Evolutionary conservation across 1,140 invertebrate species (phyloP).

Genomic region (Zaprionus africanus): DNA sequence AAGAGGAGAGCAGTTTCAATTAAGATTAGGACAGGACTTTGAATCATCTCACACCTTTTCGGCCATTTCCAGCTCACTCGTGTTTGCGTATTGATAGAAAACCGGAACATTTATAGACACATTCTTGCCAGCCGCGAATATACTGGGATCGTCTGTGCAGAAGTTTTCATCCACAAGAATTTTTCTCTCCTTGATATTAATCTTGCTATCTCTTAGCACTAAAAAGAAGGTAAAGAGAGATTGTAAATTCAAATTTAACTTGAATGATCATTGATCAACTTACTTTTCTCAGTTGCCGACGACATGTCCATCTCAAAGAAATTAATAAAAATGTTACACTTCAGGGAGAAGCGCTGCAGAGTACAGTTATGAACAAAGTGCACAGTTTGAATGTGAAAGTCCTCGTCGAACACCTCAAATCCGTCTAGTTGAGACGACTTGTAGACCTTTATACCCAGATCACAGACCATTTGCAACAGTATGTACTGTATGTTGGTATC

Average conservation of each 20-base stretch:
- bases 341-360: not conserved
- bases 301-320: slow-evolving; percentile 27
- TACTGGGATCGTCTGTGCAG: slow-evolving; percentile 51
- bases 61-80: slow-evolving; percentile 47
- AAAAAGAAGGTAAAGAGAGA: not conserved
- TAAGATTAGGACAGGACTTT: not conserved
- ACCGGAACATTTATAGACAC: slow-evolving; percentile 15
- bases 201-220: slow-evolving; percentile 23
- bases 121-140: slow-evolving; percentile 56
- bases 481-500: slow-evolving; percentile 47
- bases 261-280: not conserved
- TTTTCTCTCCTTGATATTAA: slow-evolving; percentile 15
- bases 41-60: slow-evolving; percentile 45
- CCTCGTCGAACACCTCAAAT: not conserved
- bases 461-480: slow-evolving; percentile 43
- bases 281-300: not conserved
- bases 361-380: slow-evolving; percentile 22
- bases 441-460: slow-evolving; percentile 48
- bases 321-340: slow-evolving; percentile 59
- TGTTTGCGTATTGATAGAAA: slow-evolving; percentile 47
- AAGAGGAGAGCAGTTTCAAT: not conserved
- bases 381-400: slow-evolving; percentile 16
- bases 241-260: no score
- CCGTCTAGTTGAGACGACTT: not conserved
- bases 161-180: slow-evolving; percentile 52